These are phyloP conservation scores for Caracal caracal DNA, from an alignment of 2,113 vertebrate species.

Conservation along the genomic window DNA sequence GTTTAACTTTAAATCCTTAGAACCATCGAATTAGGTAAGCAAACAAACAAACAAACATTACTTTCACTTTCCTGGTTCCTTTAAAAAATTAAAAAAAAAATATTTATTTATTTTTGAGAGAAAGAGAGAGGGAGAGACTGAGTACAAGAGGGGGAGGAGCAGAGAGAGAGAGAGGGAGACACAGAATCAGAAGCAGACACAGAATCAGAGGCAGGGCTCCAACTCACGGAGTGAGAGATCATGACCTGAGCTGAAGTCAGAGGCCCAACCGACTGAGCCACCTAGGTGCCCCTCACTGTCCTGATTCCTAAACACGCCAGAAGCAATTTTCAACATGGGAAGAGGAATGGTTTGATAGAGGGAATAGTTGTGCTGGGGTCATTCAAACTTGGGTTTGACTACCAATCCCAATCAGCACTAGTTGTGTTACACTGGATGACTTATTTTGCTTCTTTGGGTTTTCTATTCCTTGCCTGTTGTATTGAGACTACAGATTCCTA, in stretches of 20 bases:
- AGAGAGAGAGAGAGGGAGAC: too few relatives aligned
- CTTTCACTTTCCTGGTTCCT: conserved; percentile 2
- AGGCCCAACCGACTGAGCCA: too few relatives aligned
- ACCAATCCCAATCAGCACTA: not conserved
- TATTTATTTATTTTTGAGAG: too few relatives aligned
- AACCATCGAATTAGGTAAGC: not conserved
- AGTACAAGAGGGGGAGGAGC: too few relatives aligned
- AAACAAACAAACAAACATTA: not conserved
- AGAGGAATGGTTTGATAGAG: not conserved
- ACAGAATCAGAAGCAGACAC: too few relatives aligned
- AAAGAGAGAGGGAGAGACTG: too few relatives aligned
- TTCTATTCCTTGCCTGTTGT: not conserved
- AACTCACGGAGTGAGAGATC: too few relatives aligned
- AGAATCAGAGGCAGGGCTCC: too few relatives aligned
- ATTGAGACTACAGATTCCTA: not conserved
- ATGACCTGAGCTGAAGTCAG: too few relatives aligned
- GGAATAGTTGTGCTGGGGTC: not conserved
- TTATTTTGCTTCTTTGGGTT: not conserved
- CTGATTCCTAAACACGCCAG: not conserved
- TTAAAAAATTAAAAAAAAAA: too few relatives aligned
- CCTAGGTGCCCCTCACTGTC: not conserved
- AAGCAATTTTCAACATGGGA: not conserved
- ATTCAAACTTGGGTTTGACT: not conserved
- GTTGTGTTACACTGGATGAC: not conserved
- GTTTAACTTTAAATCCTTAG: not conserved